Evolutionary conservation across 2,113 vertebrate species (phyloP), one percentile per base, ranked within the genome.

Genomic region (Rhinoptilus africanus): DNA sequence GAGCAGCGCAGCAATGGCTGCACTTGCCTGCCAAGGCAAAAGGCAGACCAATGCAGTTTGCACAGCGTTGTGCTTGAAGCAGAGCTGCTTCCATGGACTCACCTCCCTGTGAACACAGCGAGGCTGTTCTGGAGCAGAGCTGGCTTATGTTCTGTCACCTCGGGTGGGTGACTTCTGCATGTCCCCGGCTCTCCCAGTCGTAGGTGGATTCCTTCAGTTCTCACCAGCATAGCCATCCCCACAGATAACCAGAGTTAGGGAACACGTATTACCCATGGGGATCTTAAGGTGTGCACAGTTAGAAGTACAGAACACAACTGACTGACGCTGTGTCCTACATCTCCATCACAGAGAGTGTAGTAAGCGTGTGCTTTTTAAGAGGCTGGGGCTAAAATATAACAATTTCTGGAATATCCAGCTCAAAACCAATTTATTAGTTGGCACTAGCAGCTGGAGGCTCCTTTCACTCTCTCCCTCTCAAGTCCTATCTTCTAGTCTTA

Each of bases 301-400:
- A 79, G 32, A 67, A 68, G n/a, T 14, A 20, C 18, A 26, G n/a
- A 59, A 62, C 19, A 18, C 23, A 41, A 23, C 24, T 35, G 26
- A 62, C 39, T 78, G n/a, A 27, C 0, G 0, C 27, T n/a, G 7
- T 48, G 14, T 53, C 32, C 18, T 16, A 6, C 0, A 0, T 48
- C 47, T 90, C 41, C 69, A 78, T 41, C 34, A 68, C 16, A 51
- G 13, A 54, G 8, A n/a, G 6, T 13, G 1, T 32, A 64, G 9
- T 27, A 10, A 76, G 8, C 35, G 12, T 28, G 35, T 85, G 11
- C 12, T n/a, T 79, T 53, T 71, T 35, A 43, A 69, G 28, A 81
- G 14, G 4, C 5, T 74, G 43, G 16, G 9, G 12, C 12, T 78
- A 50, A 86, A 88, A 75, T 27, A 9, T 7, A 90, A 51, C 23